phyloP scores from a whole-genome alignment of 2,797 vertebrate species.

The Poecilia velifera region DNA sequence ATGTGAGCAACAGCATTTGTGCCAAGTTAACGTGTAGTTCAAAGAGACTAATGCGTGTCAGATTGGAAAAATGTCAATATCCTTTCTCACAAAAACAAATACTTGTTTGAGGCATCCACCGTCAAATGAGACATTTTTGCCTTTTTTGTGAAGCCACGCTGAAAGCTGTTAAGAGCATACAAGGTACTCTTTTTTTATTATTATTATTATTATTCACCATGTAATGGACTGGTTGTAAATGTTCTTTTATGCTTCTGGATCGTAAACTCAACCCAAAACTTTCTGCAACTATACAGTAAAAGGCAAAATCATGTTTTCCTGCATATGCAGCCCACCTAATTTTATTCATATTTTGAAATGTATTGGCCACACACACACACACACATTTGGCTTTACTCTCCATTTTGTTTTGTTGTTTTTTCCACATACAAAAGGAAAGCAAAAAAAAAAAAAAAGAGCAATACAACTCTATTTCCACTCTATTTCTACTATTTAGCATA shows the following conservation, averaged over 20 bases:
- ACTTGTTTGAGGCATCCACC: background rate
- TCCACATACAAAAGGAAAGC: background rate
- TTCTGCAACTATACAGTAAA: background rate
- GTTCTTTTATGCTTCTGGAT: conserved; percentile 9
- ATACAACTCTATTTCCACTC: conserved; percentile 26
- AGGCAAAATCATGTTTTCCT: conserved; percentile 2
- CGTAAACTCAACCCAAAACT: conserved; percentile 15
- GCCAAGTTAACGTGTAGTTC: conserved; percentile 10
- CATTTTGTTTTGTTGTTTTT: conserved; percentile 1
- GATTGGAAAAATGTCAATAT: background rate
- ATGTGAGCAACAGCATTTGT: background rate
- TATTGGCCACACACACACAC: conserved; percentile 6
- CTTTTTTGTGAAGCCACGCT: background rate
- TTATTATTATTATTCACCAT: background rate
- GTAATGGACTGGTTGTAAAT: background rate
- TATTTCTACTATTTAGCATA: conserved; percentile 41
- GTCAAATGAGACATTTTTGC: background rate
- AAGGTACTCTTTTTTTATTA: background rate
- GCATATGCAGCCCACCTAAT: too few relatives aligned
- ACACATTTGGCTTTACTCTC: conserved; percentile 23
- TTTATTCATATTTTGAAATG: background rate
- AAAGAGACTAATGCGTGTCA: background rate
- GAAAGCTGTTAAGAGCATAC: background rate
- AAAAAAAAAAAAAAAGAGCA: conserved; percentile 6
- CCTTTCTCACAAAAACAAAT: conserved; percentile 8